Base-by-base conservation (phyloP, 2,888 invertebrate genomes). In the Busseola fusca region DNA sequence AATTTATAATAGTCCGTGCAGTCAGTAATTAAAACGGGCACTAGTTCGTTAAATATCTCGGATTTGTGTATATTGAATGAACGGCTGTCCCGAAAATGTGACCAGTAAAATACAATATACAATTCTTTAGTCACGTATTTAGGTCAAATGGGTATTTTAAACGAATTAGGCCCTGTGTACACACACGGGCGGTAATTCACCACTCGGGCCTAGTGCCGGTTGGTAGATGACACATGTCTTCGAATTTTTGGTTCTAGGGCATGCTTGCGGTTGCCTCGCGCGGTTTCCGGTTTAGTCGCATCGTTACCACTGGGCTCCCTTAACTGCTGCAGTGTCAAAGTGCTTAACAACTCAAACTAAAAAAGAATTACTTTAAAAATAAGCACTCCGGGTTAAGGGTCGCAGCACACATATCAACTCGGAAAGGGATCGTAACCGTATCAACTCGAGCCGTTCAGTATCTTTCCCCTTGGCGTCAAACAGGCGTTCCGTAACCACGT, bases 51-150 rank as follows among this genome's bases (percentile, higher is more conserved):
- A n/a, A 48, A 9, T 48, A 21, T 10, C n/a, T 30, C n/a, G 12
- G n/a, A 27, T 57, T 72, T 72, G 14, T n/a, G n/a, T 48, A 14
- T 48, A 66, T 16, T 16, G 14, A 57, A 57, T n/a, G 14, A 58
- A 40, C 2, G 9, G 34, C 25, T n/a, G 2, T 30, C 42, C 12
- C 7, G 65, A 63, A 65, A 40, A n/a, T 42, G 4, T 7, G 18
- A 42, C 48, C 25, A 18, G 12, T 42, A 18, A 42, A 42, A 42
- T 18, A 42, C 1, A 27, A 21, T 42, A 21, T 42, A 14, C 12
- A 12, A 14, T 60, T 25, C 3, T 25, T 40, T 18, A 40, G 18
- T 7, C 25, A 40, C 6, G 25, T 59, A 40, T 48, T 21, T 48
- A 48, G 3, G 9, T 48, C 9, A 48, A 48, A 21, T 21, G 45